Conservation (phyloP, 2,113 vertebrate genomes). For the Catharus fuscescens region DNA sequence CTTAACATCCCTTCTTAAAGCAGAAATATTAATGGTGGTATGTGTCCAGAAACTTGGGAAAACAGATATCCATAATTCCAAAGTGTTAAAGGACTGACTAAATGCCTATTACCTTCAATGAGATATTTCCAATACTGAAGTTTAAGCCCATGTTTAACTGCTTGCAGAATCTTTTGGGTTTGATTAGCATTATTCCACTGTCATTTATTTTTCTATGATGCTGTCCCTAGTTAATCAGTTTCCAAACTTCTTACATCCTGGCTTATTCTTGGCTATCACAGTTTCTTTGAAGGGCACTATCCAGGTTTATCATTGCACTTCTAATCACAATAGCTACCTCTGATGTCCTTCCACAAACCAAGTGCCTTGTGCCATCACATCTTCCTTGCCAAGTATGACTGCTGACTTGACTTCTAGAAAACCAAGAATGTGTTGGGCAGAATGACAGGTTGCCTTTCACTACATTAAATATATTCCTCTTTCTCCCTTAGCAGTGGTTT, state of each 20-base stretch:
- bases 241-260: background rate
- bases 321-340: background rate
- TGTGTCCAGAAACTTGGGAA: background rate
- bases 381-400: background rate
- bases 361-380: background rate
- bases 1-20: background rate
- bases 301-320: background rate
- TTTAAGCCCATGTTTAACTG: background rate
- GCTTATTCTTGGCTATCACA: background rate
- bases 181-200: background rate
- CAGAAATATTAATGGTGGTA: background rate
- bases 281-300: background rate
- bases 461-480: background rate
- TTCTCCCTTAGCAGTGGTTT: background rate
- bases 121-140: background rate
- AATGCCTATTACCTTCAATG: background rate
- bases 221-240: background rate
- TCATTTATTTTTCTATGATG: fast-evolving
- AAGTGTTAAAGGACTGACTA: background rate
- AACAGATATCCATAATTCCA: background rate
- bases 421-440: background rate
- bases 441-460: background rate
- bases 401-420: background rate
- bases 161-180: background rate
- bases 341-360: background rate